A percentile compares a stretch with the other conserved stretches of the same genome.
These are phyloP conservation scores for Suillia variegata DNA, from an alignment of 2,888 invertebrate species.

Conservation along the genomic window DNA sequence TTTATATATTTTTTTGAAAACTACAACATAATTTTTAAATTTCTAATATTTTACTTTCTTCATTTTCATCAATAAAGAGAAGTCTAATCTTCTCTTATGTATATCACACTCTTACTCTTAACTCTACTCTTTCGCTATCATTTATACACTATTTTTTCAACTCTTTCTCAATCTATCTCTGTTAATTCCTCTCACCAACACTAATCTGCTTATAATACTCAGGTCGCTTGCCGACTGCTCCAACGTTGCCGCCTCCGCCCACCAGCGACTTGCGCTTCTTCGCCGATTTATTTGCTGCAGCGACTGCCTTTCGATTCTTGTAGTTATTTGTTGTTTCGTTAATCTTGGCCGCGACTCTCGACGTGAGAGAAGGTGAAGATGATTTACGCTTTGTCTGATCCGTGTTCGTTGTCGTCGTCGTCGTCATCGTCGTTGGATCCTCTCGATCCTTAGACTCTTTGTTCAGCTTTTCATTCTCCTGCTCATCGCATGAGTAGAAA, in stretches of 20 bases:
- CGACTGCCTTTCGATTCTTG: conserved; percentile 46
- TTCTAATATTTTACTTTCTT: too few species aligned
- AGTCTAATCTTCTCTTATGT: too few species aligned
- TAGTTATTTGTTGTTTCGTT: conserved; percentile 53
- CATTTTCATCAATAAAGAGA: too few species aligned
- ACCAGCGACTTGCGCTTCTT: conserved; percentile 46
- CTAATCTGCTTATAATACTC: conserved; percentile 54
- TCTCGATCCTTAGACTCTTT: conserved; percentile 29
- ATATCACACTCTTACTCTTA: too few species aligned
- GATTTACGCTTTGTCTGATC: conserved; percentile 33
- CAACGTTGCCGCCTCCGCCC: too few species aligned
- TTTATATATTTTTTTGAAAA: too few species aligned
- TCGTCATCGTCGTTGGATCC: conserved; percentile 17
- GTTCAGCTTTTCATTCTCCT: conserved; percentile 28
- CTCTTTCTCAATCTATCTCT: neutral
- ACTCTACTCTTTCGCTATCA: too few species aligned
- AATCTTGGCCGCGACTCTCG: conserved; percentile 57
- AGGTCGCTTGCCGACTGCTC: conserved; percentile 37
- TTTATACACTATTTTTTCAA: neutral
- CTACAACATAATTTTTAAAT: too few species aligned
- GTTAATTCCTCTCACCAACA: conserved; percentile 47
- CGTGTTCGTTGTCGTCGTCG: conserved; percentile 1
- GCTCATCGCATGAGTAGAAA: conserved; percentile 40
- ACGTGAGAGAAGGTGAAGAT: conserved; percentile 55
- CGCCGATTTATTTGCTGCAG: conserved; percentile 34